Base-by-base conservation (phyloP, 1,140 invertebrate genomes). In the Nylanderia fulva region DNA sequence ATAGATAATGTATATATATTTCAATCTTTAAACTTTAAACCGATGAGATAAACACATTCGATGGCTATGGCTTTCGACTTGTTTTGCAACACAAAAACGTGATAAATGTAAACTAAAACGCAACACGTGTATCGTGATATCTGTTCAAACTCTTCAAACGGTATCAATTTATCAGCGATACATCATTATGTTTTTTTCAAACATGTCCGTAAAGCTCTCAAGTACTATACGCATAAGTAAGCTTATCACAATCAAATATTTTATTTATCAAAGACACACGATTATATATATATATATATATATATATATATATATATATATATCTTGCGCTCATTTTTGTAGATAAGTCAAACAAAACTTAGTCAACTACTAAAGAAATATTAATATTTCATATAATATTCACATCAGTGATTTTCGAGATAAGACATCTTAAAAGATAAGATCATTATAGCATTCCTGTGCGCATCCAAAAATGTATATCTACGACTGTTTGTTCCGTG, bases 1-100 rank as follows among this genome's bases (percentile, higher is more conserved):
- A 36, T 66, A 45, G 64, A 66, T 66, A 66, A 45, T 36, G n/a
- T 29, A 66, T 66, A 45, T 36, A 13, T 29, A 66, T 66, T 36
- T 79, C n/a, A 29, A 0, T 79, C 2, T 54, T 52, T 68, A 39
- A 54, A 39, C 2, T 54, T 52, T 68, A 39, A 54, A 39, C 5
- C 5, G 3, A 11, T 18, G 29, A 36, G 36, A 48, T 48, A 54
- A 64, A 39, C 29, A 52, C 2, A 7, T 13, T 8, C 6, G 27
- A n/a, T 45, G 2, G 13, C 1, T 48, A 48, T 48, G 11, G 1
- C 18, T 33, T 33, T 33, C 29, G 29, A 45, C 36, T 66, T 21
- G 60, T 36, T 52, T 52, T 33, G 21, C 27, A 21, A n/a, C 11
- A 15, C 21, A n/a, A 6, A n/a, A 24, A 64, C n/a, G n/a, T 18